Evolutionary conservation across 2,113 vertebrate species (phyloP).

Genomic region (Halichoeres trimaculatus): DNA sequence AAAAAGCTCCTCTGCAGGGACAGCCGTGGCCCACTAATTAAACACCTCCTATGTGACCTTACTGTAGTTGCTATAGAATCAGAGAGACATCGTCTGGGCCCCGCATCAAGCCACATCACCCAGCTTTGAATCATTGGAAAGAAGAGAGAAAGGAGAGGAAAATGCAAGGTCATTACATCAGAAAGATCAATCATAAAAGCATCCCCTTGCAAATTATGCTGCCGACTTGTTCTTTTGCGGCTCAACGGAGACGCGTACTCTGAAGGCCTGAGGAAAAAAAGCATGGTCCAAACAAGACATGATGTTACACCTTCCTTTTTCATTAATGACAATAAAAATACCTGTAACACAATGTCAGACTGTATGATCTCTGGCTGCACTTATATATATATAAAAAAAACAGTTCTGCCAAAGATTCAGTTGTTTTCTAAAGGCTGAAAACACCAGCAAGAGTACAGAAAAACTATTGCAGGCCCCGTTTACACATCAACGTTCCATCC

Average conservation of each 20-base stretch:
- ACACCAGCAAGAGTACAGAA: too few relatives aligned
- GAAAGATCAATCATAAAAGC: conserved; percentile 70
- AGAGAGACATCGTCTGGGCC: conserved; percentile 62
- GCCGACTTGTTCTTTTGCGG: conserved; percentile 29
- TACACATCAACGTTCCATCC: too few relatives aligned
- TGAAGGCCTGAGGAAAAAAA: conserved; percentile 15
- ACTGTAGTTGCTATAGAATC: conserved; percentile 80
- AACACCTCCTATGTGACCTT: conserved; percentile 83
- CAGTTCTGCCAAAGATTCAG: too few relatives aligned
- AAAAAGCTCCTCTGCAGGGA: conserved; percentile 81
- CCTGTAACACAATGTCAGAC: background rate
- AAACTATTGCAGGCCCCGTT: too few relatives aligned
- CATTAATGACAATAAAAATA: background rate
- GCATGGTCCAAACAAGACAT: background rate
- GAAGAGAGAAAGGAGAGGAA: conserved; percentile 17
- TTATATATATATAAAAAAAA: background rate
- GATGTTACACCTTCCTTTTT: too few relatives aligned
- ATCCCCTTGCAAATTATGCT: conserved; percentile 55
- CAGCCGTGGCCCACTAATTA: conserved; percentile 82
- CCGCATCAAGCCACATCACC: conserved; percentile 76
- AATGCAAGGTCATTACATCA: conserved; percentile 75
- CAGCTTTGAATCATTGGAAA: conserved; percentile 63
- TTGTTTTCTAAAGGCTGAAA: too few relatives aligned
- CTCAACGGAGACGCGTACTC: conserved; percentile 13
- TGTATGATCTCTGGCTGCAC: background rate